phyloP scores from a whole-genome alignment of 2,113 vertebrate genomes.

The Trachemys scripta region DNA sequence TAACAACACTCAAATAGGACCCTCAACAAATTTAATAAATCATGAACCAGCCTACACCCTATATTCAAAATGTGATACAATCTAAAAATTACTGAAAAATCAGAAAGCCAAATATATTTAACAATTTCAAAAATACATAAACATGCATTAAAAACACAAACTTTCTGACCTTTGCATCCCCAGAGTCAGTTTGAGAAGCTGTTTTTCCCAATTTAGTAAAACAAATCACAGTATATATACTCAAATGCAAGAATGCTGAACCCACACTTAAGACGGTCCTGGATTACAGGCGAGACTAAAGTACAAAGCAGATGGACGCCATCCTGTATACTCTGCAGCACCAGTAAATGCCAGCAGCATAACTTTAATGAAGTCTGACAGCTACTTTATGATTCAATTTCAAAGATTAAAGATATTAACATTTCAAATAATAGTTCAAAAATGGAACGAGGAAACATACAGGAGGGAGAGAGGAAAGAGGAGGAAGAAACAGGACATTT shows the following conservation, averaged over 20 bases:
- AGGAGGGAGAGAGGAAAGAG: background rate
- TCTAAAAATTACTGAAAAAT: background rate
- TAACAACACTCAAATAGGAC: background rate
- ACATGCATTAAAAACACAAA: background rate
- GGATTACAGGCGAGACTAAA: background rate
- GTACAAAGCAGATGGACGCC: background rate
- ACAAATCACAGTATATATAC: background rate
- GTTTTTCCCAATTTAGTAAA: background rate
- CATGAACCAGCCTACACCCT: background rate
- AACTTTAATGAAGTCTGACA: too few species aligned
- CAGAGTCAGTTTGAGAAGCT: background rate
- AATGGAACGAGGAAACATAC: background rate
- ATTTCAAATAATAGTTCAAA: too few species aligned
- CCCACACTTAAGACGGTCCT: background rate
- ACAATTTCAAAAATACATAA: background rate
- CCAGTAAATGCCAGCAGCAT: too few species aligned
- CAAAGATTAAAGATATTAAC: too few species aligned
- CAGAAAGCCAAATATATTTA: background rate
- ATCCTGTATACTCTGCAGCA: background rate
- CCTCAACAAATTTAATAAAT: background rate
- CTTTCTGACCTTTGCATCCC: background rate
- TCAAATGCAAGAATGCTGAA: background rate
- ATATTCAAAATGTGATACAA: background rate
- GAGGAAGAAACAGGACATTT: conserved; percentile 37
- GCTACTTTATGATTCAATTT: too few species aligned